These are phyloP conservation scores for Trypoxylus dichotomus DNA, from an alignment of 1,140 invertebrate species.

Conservation along the genomic window DNA sequence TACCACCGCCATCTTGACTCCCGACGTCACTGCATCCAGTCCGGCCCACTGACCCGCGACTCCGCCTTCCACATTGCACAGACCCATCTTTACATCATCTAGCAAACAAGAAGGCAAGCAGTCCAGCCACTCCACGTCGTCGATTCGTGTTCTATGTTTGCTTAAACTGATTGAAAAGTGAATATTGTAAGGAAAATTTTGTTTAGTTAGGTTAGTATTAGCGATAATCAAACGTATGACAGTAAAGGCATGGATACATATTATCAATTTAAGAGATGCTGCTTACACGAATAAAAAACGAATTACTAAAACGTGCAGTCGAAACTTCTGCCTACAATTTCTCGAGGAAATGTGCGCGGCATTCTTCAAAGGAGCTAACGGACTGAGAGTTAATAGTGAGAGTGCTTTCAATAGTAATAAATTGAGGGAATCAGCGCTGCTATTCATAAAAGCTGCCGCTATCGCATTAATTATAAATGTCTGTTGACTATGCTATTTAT, in stretches of 20 bases:
- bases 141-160: background rate
- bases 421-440: conserved; percentile 49
- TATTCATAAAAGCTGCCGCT: conserved; percentile 52
- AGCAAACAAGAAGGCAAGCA: background rate
- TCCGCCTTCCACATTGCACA: conserved; percentile 5
- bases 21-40: background rate
- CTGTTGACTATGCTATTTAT: conserved; percentile 26
- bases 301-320: too few species aligned
- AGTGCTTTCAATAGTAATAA: conserved; percentile 40
- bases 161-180: background rate
- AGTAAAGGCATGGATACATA: too few species aligned
- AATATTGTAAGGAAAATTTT: background rate
- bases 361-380: background rate
- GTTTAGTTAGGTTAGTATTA: too few species aligned
- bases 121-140: background rate
- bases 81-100: background rate
- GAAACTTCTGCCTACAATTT: too few species aligned
- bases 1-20: background rate
- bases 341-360: background rate
- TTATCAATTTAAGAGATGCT: too few species aligned
- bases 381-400: background rate
- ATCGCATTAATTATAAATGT: conserved; percentile 50
- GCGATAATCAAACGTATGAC: too few species aligned
- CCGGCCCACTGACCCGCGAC: conserved; percentile 3
- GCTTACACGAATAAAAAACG: too few species aligned